A percentile compares a stretch with the other conserved stretches of the same genome.
phyloP scores from a whole-genome alignment of 2,888 invertebrate genomes.

The Chymomyza amoena region DNA sequence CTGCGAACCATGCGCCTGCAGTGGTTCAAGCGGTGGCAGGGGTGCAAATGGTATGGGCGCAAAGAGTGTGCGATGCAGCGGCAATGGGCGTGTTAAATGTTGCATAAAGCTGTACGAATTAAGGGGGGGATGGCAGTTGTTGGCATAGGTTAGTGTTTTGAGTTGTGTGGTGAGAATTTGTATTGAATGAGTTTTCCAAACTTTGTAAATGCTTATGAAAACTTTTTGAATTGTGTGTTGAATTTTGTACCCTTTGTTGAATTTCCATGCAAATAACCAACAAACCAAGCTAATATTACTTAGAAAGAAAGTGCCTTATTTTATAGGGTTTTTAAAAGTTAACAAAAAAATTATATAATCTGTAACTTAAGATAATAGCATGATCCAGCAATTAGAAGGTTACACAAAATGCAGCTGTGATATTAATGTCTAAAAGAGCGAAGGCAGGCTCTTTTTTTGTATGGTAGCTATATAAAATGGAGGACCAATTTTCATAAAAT shows the following conservation, averaged over 20 bases:
- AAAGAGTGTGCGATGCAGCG: slow-evolving; percentile 68
- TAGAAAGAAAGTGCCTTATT: no score
- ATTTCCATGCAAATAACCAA: slow-evolving; percentile 43
- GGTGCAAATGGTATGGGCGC: slow-evolving; percentile 67
- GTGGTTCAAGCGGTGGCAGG: slow-evolving; percentile 57
- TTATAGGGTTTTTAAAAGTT: not conserved
- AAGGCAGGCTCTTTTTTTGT: no score
- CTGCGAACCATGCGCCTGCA: slow-evolving; percentile 57
- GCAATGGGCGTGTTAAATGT: slow-evolving; percentile 71
- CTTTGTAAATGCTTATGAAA: not conserved
- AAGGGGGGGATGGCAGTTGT: slow-evolving; percentile 26
- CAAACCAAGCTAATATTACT: not conserved
- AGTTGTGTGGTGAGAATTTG: slow-evolving; percentile 11
- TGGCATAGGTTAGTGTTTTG: slow-evolving; percentile 9
- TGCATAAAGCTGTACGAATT: slow-evolving; percentile 65
- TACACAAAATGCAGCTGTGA: no score
- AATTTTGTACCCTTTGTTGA: slow-evolving; percentile 4
- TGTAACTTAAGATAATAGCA: no score
- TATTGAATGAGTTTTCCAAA: slow-evolving; percentile 25
- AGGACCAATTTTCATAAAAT: no score
- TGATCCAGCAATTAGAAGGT: no score
- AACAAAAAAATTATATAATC: no score
- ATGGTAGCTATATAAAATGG: no score
- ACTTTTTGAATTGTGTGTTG: not conserved
- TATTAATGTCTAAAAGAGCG: no score